Percentiles rank a stretch among this genome's conserved stretches.
Conservation (phyloP, 1,140 invertebrate genomes). For the Caenorhabditis briggsae region DNA sequence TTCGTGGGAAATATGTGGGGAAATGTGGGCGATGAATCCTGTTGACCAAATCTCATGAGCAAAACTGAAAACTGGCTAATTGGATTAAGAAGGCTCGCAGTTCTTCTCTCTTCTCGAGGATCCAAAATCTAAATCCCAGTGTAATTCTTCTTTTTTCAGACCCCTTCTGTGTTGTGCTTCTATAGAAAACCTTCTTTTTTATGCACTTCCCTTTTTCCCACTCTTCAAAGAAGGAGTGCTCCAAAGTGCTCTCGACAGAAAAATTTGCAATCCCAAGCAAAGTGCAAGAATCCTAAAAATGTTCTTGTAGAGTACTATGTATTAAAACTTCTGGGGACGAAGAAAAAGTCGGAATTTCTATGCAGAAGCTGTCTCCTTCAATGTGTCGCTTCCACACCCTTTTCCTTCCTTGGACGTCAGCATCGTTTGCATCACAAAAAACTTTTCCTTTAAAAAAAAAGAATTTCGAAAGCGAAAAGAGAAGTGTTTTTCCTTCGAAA, state of each 20-base stretch:
- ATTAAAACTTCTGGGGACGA: background rate
- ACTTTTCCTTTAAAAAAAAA: background rate
- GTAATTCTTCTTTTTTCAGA: background rate
- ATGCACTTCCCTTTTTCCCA: background rate
- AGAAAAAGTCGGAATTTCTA: background rate
- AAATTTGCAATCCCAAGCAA: constrained; percentile 4
- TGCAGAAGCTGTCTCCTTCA: background rate
- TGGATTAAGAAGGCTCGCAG: no score
- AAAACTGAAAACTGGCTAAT: no score
- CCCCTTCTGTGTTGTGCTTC: background rate
- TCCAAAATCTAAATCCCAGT: no score
- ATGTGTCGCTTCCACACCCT: constrained; percentile 45
- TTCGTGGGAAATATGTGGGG: background rate
- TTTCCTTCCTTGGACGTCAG: constrained; percentile 35
- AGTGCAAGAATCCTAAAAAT: constrained; percentile 13
- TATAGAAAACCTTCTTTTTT: background rate
- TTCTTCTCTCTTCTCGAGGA: no score
- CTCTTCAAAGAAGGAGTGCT: background rate
- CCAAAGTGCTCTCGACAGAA: background rate
- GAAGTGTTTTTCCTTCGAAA: constrained; percentile 29
- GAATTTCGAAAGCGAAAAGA: constrained; percentile 35
- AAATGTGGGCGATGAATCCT: background rate
- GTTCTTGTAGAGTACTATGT: background rate
- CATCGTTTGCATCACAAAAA: constrained; percentile 45
- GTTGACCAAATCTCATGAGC: background rate